Percentiles rank a stretch among this genome's conserved stretches.
These are phyloP conservation scores for Champsocephalus esox DNA, from an alignment of 2,797 vertebrate species.

Conservation along the genomic window DNA sequence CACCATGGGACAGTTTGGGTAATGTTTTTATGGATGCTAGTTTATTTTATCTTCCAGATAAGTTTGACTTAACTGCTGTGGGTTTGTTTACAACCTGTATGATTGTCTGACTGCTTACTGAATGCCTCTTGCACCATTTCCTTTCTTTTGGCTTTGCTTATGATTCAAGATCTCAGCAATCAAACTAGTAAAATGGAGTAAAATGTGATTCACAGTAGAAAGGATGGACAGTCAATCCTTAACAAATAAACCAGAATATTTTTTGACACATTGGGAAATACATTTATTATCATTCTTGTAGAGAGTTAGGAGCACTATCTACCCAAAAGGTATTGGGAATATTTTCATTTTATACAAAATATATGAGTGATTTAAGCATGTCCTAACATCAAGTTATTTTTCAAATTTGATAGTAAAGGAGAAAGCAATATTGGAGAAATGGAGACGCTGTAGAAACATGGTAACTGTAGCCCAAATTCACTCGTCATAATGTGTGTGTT, in stretches of 20 bases:
- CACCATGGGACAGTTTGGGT: background rate
- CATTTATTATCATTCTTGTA: background rate
- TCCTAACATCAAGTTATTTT: background rate
- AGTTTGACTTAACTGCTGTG: background rate
- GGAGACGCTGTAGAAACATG: background rate
- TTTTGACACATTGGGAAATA: background rate
- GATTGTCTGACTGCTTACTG: background rate
- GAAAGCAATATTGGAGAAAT: background rate
- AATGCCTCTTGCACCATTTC: background rate
- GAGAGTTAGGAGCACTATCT: background rate
- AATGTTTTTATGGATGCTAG: background rate
- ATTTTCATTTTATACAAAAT: background rate
- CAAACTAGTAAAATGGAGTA: background rate
- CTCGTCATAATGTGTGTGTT: background rate
- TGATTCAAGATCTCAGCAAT: background rate
- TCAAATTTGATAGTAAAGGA: background rate
- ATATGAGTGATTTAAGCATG: background rate
- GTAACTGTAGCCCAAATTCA: conserved; percentile 14
- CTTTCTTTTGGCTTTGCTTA: background rate
- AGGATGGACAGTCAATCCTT: background rate
- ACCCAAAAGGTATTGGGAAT: background rate
- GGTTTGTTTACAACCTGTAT: background rate
- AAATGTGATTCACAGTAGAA: background rate
- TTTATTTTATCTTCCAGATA: background rate
- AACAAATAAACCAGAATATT: background rate